Conservation (phyloP, 2,113 vertebrate species). For the Grantiella picta region DNA sequence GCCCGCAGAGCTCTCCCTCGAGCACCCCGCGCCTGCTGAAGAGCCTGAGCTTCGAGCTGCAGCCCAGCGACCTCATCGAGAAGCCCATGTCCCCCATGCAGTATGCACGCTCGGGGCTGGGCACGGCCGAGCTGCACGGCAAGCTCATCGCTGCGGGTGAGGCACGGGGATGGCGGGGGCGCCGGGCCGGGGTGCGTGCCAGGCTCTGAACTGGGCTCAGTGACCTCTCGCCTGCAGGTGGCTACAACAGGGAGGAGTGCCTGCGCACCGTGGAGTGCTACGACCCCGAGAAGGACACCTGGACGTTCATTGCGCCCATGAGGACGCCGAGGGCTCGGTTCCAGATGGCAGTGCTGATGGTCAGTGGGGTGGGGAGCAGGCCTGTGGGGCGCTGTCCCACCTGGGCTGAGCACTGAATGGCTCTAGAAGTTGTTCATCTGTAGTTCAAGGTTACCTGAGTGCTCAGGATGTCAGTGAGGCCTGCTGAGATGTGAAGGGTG, state of each 20-base stretch:
- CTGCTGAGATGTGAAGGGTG: neutral
- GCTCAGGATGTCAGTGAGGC: fast-evolving
- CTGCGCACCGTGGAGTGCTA: slow-evolving; percentile 97
- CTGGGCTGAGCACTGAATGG: neutral
- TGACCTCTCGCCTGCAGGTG: slow-evolving; percentile 72
- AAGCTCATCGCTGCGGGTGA: slow-evolving; percentile 89
- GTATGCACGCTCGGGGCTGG: slow-evolving; percentile 92
- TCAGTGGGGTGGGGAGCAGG: slow-evolving; percentile 31
- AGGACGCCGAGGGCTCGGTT: slow-evolving; percentile 94
- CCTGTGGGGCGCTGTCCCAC: neutral
- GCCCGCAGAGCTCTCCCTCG: slow-evolving; percentile 91
- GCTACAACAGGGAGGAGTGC: slow-evolving; percentile 97
- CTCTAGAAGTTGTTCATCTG: neutral
- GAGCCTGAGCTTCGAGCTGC: slow-evolving; percentile 93
- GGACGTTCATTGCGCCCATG: slow-evolving; percentile 96
- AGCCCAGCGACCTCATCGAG: slow-evolving; percentile 80
- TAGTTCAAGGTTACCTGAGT: fast-evolving
- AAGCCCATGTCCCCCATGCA: slow-evolving; percentile 94
- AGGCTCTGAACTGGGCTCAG: fast-evolving
- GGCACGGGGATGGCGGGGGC: neutral
- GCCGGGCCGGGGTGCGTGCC: fast-evolving
- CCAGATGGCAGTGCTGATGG: slow-evolving; percentile 98
- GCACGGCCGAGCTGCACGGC: slow-evolving; percentile 85
- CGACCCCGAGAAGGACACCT: slow-evolving; percentile 84
- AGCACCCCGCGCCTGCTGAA: slow-evolving; percentile 92